A percentile compares a stretch with the other conserved stretches of the same genome.
Conservation (phyloP, 2,797 vertebrate species). For the Spatula clypeata region DNA sequence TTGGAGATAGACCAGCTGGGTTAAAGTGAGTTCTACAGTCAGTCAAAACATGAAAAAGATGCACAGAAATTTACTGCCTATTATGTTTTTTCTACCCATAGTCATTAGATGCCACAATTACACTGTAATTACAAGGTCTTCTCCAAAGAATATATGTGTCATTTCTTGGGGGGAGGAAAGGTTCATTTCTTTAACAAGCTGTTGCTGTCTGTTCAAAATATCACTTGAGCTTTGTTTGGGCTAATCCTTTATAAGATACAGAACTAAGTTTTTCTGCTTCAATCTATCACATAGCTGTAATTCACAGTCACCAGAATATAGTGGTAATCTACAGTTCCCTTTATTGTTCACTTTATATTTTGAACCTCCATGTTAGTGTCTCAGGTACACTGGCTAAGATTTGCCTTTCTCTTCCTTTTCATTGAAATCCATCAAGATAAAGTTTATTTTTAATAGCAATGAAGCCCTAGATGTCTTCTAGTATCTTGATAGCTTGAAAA, state of each 20-base stretch:
- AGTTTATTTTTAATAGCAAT: neutral
- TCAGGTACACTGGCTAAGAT: neutral
- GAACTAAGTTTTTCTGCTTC: neutral
- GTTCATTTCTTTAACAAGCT: neutral
- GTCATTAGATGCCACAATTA: neutral
- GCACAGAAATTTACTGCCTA: neutral
- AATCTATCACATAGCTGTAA: neutral
- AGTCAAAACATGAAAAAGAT: neutral
- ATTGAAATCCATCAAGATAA: neutral
- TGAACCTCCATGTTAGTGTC: neutral
- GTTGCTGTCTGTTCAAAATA: neutral
- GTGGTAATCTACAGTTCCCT: neutral
- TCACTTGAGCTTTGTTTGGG: neutral
- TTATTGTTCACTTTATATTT: neutral
- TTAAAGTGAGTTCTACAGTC: neutral
- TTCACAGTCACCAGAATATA: neutral
- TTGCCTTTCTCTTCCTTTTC: neutral
- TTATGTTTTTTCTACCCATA: neutral
- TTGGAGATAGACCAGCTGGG: neutral
- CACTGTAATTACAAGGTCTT: neutral
- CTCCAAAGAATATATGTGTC: neutral
- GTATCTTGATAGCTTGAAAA: neutral
- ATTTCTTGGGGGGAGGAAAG: neutral
- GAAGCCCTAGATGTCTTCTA: neutral
- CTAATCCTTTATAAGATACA: neutral